phyloP scores from a whole-genome alignment of 2,113 vertebrate genomes.

The Equus quagga region DNA sequence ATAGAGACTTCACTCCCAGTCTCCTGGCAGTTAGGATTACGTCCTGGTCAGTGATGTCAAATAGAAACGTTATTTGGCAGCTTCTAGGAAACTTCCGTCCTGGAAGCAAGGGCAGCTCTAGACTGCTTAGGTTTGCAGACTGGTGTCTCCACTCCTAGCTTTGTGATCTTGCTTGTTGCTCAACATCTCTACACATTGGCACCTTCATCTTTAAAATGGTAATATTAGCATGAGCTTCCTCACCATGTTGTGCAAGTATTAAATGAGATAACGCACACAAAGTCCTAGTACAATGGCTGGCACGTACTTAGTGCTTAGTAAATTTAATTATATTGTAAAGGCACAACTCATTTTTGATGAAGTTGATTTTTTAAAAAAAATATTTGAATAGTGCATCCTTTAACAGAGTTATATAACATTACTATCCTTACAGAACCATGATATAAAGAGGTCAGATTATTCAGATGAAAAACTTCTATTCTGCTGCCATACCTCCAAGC shows the following conservation, averaged over 20 bases:
- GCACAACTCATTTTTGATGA: neutral
- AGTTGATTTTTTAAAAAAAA: neutral
- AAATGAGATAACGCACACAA: neutral
- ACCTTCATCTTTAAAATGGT: neutral
- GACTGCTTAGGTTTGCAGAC: neutral
- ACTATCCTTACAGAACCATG: neutral
- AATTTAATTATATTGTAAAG: neutral
- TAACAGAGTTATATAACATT: neutral
- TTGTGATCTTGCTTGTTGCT: neutral
- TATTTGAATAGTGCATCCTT: neutral
- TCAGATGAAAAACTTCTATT: neutral
- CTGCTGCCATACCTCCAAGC: neutral
- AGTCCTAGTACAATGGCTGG: neutral
- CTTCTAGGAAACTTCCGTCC: neutral
- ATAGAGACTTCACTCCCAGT: neutral
- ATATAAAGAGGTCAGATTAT: neutral
- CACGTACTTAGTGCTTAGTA: neutral
- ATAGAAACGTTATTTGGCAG: neutral
- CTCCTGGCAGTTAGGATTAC: neutral
- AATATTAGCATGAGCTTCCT: neutral
- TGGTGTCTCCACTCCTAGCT: neutral
- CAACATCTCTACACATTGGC: neutral
- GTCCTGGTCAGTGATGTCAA: neutral
- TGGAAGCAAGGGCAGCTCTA: neutral
- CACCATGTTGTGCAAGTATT: neutral